Conservation (phyloP, 2,797 vertebrate species). For the Propithecus deckenii region DNA sequence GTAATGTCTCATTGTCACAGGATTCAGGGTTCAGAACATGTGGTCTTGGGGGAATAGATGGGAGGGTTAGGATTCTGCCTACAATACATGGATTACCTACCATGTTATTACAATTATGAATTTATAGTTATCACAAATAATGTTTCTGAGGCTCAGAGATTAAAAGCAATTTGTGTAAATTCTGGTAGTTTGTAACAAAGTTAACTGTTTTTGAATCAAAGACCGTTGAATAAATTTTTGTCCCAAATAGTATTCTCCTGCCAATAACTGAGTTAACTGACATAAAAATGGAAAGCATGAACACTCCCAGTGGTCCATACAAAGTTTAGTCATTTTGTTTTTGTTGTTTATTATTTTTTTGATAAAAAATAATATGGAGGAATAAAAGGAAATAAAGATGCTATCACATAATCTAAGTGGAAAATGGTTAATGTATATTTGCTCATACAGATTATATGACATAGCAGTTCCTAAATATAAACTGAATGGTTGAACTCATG, state of each 20-base stretch:
- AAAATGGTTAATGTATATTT: not conserved
- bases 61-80: not conserved
- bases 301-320: not conserved
- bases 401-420: not conserved
- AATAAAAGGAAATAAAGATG: not conserved
- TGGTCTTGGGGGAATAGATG: not conserved
- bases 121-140: not conserved
- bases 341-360: not conserved
- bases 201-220: not conserved
- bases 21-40: not conserved
- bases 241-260: not conserved
- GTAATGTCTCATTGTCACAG: not conserved
- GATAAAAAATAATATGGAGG: not conserved
- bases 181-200: not conserved
- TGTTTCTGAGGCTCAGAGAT: not conserved
- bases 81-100: not conserved
- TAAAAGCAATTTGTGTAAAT: not conserved
- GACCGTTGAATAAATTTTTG: not conserved
- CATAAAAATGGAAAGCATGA: not conserved
- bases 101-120: not conserved
- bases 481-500: not conserved
- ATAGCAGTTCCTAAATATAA: not conserved
- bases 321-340: not conserved
- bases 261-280: not conserved
- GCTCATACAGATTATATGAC: not conserved